Conservation (phyloP, 2,888 invertebrate species). For the Drosophila cognata region DNA sequence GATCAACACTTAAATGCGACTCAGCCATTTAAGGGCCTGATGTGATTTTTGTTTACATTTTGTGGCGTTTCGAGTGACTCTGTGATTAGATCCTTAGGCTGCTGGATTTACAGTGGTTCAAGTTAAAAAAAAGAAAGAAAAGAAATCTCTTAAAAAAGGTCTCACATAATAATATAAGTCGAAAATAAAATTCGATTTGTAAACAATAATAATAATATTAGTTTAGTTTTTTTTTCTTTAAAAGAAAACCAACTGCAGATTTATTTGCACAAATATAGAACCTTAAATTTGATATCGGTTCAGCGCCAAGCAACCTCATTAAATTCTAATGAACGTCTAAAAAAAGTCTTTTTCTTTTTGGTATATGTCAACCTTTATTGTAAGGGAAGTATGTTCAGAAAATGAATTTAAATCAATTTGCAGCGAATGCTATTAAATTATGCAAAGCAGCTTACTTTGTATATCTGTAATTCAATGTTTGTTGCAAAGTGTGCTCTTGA, state of each 20-base stretch:
- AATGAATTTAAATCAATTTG: slow-evolving; percentile 29
- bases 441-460: slow-evolving; percentile 32
- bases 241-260: neutral
- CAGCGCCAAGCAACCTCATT: too few species aligned
- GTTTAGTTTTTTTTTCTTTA: too few species aligned
- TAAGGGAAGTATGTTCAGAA: neutral
- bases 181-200: too few species aligned
- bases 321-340: neutral
- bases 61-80: neutral
- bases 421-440: slow-evolving; percentile 32
- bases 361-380: neutral
- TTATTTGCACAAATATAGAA: neutral
- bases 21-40: neutral
- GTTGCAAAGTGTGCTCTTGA: slow-evolving; percentile 3
- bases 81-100: slow-evolving; percentile 1
- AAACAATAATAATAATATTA: too few species aligned
- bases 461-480: neutral
- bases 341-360: neutral
- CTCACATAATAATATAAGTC: too few species aligned
- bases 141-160: too few species aligned
- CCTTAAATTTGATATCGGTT: neutral
- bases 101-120: neutral
- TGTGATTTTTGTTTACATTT: slow-evolving; percentile 24
- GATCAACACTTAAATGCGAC: slow-evolving; percentile 34
- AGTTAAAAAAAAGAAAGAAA: too few species aligned